These are phyloP conservation scores for Drosophila pandora DNA, from an alignment of 1,140 invertebrate species.

Conservation along the genomic window DNA sequence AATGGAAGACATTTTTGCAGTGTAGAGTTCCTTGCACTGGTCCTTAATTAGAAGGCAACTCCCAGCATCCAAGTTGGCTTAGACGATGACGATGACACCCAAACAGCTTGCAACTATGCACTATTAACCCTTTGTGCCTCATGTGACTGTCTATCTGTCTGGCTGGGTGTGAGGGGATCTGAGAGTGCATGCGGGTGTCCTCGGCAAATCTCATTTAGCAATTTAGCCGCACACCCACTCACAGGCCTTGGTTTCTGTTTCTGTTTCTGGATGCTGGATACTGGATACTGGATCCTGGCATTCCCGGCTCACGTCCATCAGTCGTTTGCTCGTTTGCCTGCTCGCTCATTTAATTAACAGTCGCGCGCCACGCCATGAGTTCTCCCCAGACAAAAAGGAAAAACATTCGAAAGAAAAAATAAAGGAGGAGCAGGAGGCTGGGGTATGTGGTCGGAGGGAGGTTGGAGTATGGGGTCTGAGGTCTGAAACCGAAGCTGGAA, in stretches of 20 bases:
- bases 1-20: not conserved
- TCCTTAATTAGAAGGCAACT: constrained; percentile 72
- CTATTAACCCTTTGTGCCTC: constrained; percentile 78
- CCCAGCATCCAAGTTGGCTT: constrained; percentile 67
- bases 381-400: constrained; percentile 16
- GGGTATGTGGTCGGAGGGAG: not conserved
- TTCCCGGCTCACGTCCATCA: constrained; percentile 67
- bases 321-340: constrained; percentile 81
- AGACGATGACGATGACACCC: constrained; percentile 59
- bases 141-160: constrained; percentile 32
- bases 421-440: not conserved
- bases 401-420: not conserved
- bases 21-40: constrained; percentile 22
- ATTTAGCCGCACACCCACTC: constrained; percentile 83
- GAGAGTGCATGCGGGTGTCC: constrained; percentile 61
- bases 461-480: constrained; percentile 16
- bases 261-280: constrained; percentile 32
- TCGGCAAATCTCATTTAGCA: constrained; percentile 78
- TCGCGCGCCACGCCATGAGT: constrained; percentile 73
- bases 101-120: constrained; percentile 72
- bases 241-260: constrained; percentile 25
- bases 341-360: constrained; percentile 82
- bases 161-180: constrained; percentile 1
- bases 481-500: constrained; percentile 24
- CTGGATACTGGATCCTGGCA: constrained; percentile 33